A percentile compares a stretch with the other conserved stretches of the same genome.
Conservation (phyloP, 2,888 invertebrate genomes). For the Hololepta plana region DNA sequence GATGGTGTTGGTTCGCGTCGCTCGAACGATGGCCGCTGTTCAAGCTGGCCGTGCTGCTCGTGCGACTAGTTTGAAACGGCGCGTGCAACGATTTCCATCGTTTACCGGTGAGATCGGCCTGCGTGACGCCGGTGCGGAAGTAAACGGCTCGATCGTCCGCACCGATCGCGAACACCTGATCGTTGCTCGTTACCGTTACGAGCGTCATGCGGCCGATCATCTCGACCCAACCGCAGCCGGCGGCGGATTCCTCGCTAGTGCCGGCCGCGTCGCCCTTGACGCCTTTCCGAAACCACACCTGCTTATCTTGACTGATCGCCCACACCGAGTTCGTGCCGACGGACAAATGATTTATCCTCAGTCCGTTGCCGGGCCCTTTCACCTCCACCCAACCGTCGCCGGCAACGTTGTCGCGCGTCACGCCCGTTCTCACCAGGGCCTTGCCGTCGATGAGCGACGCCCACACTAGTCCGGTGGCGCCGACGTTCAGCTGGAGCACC, state of each 20-base stretch:
- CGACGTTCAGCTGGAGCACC: constrained; percentile 70
- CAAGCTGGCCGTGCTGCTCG: constrained; percentile 59
- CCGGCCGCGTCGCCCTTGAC: constrained; percentile 52
- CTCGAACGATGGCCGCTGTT: constrained; percentile 27
- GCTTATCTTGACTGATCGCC: constrained; percentile 67
- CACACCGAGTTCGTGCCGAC: constrained; percentile 65
- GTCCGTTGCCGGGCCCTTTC: constrained; percentile 49
- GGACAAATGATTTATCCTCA: constrained; percentile 57
- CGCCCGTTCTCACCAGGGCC: constrained; percentile 60
- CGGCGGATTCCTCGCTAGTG: constrained; percentile 54
- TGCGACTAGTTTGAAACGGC: constrained; percentile 65
- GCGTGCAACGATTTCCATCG: constrained; percentile 70
- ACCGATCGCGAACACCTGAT: constrained; percentile 74
- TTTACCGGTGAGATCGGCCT: constrained; percentile 66
- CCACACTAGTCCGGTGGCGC: constrained; percentile 77
- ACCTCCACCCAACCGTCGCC: constrained; percentile 69
- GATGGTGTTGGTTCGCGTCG: constrained; percentile 45
- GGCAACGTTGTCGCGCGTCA: constrained; percentile 43
- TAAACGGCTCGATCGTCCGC: constrained; percentile 66
- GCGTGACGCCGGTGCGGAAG: constrained; percentile 57
- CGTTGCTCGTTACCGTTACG: constrained; percentile 61
- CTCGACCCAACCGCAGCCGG: constrained; percentile 76
- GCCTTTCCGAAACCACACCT: constrained; percentile 75
- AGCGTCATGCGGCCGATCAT: constrained; percentile 72
- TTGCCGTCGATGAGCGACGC: constrained; percentile 69